Evolutionary conservation across 23 tunicate species (phyloP), one percentile per base, ranked within the genome.

Genomic region (Ascidia mentula): DNA sequence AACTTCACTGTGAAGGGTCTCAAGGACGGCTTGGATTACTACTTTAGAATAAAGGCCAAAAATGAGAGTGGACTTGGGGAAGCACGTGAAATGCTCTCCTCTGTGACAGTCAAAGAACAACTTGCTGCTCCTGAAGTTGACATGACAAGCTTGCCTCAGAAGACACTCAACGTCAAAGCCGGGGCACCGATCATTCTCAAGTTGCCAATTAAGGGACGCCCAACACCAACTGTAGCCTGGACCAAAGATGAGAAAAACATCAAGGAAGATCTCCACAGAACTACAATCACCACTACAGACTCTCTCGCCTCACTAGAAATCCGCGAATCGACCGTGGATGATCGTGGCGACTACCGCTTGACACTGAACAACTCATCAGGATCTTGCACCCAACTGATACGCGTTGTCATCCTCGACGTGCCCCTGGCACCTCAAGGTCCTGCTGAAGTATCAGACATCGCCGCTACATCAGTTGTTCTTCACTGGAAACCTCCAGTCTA

Each of bases 21-120:
- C 60, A 86, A 90, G 38, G 80, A 79, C 32, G 99, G 99, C 31
- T 42, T 46, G 37, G 99, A 95, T 36, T 95, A 95, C 76, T 86
- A 80, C 35, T 95, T 95, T 89, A 60, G 96, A 75, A 83, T 95
- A 2, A 45, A 80, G 70, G 99, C 99, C 40, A 82, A 79, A 39
- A 95, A 95, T 82, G 90, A 90, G 42, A 82, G 72, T 76, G 99
- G 99, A 22, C 80, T 82, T 20, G 79, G 96, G 36, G 98, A 94
- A 32, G 83, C 98, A 18, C 79, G 80, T 36, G 98, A 94, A 38
- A 46, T 94, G 78, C 72, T 94, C 15, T 94, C 98, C 12, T 88
- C 98, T 13, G 80, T 94, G 30, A 72, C 84, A 18, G 84, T 88
- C 18, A 70, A 85, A 69, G 98, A 90, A 20, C 87, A 77, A 80